Conservation (phyloP, 92 coral and sea anemone species). For the Siderastrea radians region DNA sequence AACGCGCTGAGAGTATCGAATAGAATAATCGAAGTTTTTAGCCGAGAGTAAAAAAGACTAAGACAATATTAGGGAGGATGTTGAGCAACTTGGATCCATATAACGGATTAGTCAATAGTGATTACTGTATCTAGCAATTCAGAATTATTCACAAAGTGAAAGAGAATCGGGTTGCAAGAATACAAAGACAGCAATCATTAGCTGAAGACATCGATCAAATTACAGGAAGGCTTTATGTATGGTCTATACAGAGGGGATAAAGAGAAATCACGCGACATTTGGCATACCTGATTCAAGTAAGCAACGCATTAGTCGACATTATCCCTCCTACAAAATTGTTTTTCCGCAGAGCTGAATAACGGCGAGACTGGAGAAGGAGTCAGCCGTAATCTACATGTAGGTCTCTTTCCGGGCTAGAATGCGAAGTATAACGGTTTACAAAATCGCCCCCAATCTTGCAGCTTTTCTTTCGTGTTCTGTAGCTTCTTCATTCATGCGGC, state of each 20-base stretch:
- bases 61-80: no score
- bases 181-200: constrained; percentile 29
- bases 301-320: constrained; percentile 95
- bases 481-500: constrained; percentile 26
- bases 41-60: neutral
- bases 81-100: neutral
- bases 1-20: no score
- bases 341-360: constrained; percentile 74
- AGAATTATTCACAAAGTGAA: neutral
- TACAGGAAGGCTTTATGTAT: no score
- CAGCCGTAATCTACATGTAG: constrained; percentile 29
- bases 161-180: neutral
- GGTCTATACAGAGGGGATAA: neutral
- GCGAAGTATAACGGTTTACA: constrained; percentile 84
- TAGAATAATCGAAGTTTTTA: no score
- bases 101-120: constrained; percentile 5
- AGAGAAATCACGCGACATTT: neutral
- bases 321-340: constrained; percentile 89
- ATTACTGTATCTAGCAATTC: neutral
- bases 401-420: constrained; percentile 87
- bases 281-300: constrained; percentile 90
- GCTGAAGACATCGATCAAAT: neutral
- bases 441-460: constrained; percentile 82
- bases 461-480: constrained; percentile 58
- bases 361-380: constrained; percentile 73